phyloP scores from a whole-genome alignment of 2,113 vertebrate genomes.

The Muntiacus reevesi region DNA sequence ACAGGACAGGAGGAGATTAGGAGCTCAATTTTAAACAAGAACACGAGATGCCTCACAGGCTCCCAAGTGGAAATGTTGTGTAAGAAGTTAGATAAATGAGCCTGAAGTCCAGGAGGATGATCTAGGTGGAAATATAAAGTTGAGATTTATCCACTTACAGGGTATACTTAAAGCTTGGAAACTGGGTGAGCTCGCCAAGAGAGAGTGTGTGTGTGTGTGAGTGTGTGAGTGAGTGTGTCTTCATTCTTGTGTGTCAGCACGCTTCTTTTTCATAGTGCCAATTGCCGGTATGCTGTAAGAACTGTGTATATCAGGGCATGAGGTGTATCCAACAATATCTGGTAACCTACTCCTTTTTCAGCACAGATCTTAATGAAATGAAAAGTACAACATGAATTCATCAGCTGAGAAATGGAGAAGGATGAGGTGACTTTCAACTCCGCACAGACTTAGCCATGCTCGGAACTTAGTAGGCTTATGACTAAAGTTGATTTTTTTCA shows the following conservation, averaged over 20 bases:
- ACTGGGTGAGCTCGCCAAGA: background rate
- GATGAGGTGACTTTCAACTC: background rate
- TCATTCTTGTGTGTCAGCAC: background rate
- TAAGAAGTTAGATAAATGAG: background rate
- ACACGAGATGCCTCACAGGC: background rate
- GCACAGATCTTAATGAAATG: background rate
- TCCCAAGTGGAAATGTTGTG: background rate
- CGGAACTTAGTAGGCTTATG: background rate
- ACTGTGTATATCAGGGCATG: background rate
- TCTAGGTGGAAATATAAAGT: background rate
- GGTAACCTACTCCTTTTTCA: background rate
- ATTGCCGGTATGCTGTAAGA: background rate
- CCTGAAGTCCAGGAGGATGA: background rate
- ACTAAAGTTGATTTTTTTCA: background rate
- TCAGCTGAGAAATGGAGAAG: background rate
- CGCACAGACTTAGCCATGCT: background rate
- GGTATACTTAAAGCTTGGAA: background rate
- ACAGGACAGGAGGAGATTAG: background rate
- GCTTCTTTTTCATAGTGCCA: background rate
- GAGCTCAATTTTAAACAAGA: background rate
- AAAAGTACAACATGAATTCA: background rate
- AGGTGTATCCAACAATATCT: background rate
- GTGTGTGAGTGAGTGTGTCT: background rate
- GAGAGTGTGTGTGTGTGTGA: background rate
- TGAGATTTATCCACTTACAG: background rate